Evolutionary conservation across 2,888 invertebrate genomes (phyloP).

Genomic region (Cataglyphis livida): DNA sequence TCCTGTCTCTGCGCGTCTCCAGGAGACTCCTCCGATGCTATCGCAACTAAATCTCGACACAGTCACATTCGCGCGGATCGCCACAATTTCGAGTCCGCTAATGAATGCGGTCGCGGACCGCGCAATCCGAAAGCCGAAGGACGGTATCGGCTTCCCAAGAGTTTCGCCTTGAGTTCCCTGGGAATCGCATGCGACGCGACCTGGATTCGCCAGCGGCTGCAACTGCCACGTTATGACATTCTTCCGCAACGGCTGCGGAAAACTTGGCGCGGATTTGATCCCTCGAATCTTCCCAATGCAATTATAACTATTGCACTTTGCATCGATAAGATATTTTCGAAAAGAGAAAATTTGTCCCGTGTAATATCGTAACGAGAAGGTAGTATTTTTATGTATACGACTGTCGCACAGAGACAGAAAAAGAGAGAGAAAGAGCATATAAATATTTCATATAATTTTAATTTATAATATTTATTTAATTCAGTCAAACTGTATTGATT

Average conservation of each 20-base stretch:
- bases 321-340: not conserved
- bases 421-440: too few species aligned
- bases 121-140: conserved; percentile 7
- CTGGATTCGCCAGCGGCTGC: conserved; percentile 28
- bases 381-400: not conserved
- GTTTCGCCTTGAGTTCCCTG: conserved; percentile 38
- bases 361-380: not conserved
- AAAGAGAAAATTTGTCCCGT: not conserved
- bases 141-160: not conserved
- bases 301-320: not conserved
- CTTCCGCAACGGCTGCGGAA: not conserved
- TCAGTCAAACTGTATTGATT: not conserved
- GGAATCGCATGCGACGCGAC: conserved; percentile 40
- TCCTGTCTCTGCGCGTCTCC: not conserved
- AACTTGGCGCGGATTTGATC: not conserved
- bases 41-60: conserved; percentile 36
- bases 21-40: conserved; percentile 16
- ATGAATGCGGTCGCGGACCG: conserved; percentile 60
- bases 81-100: conserved; percentile 69
- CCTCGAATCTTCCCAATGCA: conserved; percentile 4
- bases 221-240: conserved; percentile 29
- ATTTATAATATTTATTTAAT: not conserved
- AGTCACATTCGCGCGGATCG: conserved; percentile 56
- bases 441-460: not conserved
- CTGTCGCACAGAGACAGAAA: not conserved